Evolutionary conservation across 2,113 vertebrate species (phyloP).

Genomic region (Telmatochromis bifrenatus): DNA sequence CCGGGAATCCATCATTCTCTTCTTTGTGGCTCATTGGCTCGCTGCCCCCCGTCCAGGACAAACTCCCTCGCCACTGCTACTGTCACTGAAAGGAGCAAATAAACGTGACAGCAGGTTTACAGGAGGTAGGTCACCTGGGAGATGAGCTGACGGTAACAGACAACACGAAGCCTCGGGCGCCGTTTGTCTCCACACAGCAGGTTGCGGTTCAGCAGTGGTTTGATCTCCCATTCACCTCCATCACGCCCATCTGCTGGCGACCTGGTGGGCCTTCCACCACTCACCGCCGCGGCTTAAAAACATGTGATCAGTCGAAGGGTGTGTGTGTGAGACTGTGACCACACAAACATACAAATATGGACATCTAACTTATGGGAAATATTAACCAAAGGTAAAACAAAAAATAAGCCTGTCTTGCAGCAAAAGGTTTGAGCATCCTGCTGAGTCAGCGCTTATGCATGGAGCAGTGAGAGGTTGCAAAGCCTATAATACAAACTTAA

Average conservation of each 20-base stretch:
- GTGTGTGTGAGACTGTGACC: neutral
- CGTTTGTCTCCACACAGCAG: slow-evolving; percentile 53
- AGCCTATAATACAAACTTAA: neutral
- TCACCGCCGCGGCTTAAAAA: neutral
- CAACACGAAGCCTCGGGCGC: slow-evolving; percentile 14
- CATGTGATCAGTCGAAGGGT: neutral
- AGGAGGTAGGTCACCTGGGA: slow-evolving; percentile 40
- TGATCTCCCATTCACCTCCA: neutral
- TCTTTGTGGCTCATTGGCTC: slow-evolving; percentile 54
- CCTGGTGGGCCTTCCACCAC: neutral
- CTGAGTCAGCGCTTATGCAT: neutral
- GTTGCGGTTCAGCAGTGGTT: neutral
- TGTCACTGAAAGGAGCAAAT: slow-evolving; percentile 46
- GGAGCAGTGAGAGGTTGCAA: neutral
- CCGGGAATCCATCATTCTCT: slow-evolving; percentile 65
- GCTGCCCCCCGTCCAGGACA: slow-evolving; percentile 24
- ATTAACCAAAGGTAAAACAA: neutral
- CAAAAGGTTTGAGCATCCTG: neutral
- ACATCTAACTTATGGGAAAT: neutral
- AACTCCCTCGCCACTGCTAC: slow-evolving; percentile 24
- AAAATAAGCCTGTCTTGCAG: neutral
- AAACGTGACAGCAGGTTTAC: slow-evolving; percentile 56
- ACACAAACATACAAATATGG: neutral
- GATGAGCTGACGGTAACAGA: slow-evolving; percentile 42
- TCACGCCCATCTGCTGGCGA: neutral